Conservation (phyloP, 2,888 invertebrate genomes). For the Andrena flavipes region DNA sequence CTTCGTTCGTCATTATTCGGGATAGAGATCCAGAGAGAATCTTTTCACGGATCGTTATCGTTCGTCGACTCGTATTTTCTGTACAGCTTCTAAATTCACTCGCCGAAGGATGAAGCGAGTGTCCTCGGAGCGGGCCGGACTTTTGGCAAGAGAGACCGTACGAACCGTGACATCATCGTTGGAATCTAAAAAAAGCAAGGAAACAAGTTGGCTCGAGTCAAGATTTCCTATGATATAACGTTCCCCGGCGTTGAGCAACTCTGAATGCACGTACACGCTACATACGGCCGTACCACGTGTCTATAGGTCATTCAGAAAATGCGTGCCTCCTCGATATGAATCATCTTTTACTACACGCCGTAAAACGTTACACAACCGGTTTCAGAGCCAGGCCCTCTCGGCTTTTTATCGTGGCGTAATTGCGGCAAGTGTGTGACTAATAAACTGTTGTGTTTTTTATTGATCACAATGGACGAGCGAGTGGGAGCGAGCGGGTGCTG, state of each 20-base stretch:
- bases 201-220: slow-evolving; percentile 32
- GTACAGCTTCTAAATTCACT: slow-evolving; percentile 2
- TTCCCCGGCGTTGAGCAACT: slow-evolving; percentile 40
- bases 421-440: slow-evolving; percentile 10
- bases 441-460: slow-evolving; percentile 18
- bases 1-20: slow-evolving; percentile 10
- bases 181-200: slow-evolving; percentile 35
- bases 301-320: slow-evolving; percentile 71
- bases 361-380: slow-evolving; percentile 50
- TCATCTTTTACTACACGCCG: slow-evolving; percentile 66
- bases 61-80: background rate
- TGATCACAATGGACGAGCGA: background rate
- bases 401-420: slow-evolving; percentile 38
- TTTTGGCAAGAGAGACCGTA: background rate
- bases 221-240: slow-evolving; percentile 43
- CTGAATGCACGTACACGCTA: slow-evolving; percentile 27
- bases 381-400: slow-evolving; percentile 15
- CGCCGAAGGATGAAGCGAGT: background rate
- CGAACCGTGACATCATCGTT: slow-evolving; percentile 46
- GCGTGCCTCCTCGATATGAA: slow-evolving; percentile 60
- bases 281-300: slow-evolving; percentile 37
- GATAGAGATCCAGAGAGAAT: background rate
- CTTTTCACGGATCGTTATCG: background rate
- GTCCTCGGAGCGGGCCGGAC: background rate
- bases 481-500: background rate